These are phyloP conservation scores for Vandiemenella viatica DNA, from an alignment of 2,888 invertebrate genomes.

Conservation along the genomic window DNA sequence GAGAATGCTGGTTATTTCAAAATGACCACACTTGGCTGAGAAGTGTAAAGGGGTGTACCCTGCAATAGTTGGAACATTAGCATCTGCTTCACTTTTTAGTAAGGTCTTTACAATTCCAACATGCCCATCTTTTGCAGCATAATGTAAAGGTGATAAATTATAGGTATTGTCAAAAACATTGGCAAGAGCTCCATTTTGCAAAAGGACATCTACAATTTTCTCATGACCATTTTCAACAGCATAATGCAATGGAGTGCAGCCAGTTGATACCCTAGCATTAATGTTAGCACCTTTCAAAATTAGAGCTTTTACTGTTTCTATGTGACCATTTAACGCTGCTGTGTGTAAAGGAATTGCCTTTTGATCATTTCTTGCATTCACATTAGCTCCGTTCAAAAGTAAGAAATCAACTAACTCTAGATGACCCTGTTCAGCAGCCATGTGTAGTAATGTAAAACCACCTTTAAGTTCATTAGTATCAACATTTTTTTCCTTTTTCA, in stretches of 20 bases:
- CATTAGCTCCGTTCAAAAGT: conserved; percentile 12
- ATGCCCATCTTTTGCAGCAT: conserved; percentile 5
- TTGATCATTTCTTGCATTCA: too few relatives aligned
- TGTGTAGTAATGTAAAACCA: conserved; percentile 11
- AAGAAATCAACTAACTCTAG: conserved; percentile 14
- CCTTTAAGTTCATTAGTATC: neutral
- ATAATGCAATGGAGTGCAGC: conserved; percentile 13
- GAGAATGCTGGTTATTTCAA: conserved; percentile 2
- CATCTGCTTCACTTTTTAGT: conserved; percentile 3
- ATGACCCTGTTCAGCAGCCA: conserved; percentile 12
- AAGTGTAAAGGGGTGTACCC: conserved; percentile 6
- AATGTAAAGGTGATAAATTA: conserved; percentile 3
- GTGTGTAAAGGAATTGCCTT: conserved; percentile 16
- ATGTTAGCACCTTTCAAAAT: conserved; percentile 12
- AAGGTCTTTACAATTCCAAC: conserved; percentile 2
- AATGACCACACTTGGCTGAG: conserved; percentile 2
- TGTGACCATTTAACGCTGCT: conserved; percentile 8
- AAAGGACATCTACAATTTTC: too few relatives aligned
- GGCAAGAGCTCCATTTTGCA: too few relatives aligned
- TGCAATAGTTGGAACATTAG: conserved; percentile 1
- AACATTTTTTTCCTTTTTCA: neutral
- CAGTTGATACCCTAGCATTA: conserved; percentile 10
- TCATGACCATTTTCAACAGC: conserved; percentile 6
- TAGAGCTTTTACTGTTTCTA: conserved; percentile 8
- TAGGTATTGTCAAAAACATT: neutral